Evolutionary conservation across 2,113 vertebrate genomes (phyloP), one percentile per base, ranked within the genome.

Genomic region (Naja naja): DNA sequence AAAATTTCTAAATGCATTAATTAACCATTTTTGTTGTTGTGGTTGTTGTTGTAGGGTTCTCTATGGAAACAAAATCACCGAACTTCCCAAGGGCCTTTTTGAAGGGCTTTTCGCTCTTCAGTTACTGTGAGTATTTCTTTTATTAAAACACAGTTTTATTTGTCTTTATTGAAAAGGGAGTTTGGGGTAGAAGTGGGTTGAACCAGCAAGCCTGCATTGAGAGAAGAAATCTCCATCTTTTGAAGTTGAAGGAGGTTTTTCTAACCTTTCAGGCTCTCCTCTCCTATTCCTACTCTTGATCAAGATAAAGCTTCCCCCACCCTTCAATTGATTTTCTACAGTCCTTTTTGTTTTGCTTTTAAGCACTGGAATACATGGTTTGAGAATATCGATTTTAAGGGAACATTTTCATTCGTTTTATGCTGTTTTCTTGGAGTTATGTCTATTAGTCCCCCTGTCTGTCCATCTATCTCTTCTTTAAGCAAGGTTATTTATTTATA

Each of bases 21-120:
- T 92, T 74, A 88, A 9, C 0, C 88, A 1, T 94, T 93, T 95
- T 93, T 91, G 30, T 69, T 9, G 60, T 22, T 12, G 14, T 60
- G 9, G 56, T 60, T 9, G 30, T 64, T 95, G 94, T 89, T 96
- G 52, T 97, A 99, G 99, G 85, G 99, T 99, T 53, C 98, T 99
- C 25, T 99, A 99, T 94, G 99, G 99, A 94, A 99, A 99, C 97
- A 99, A 99, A 98, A 99, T 99, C 95, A 99, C 99, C 5, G 99
- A 99, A 97, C 98, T 99, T 95, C 98, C 99, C 74, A 99, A 99
- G 97, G 98, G 98, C 56, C 97, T 99, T 2, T 99, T 99, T 94
- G 99, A 99, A 97, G 99, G 99, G 95, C 97, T 99, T 1, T 99
- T 99, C 97, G 98, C 99, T 94, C 97, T 99, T 91, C 99, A 99